A percentile compares a stretch with the other conserved stretches of the same genome.
Conservation (phyloP, 2,888 invertebrate species). For the Erebia epiphron region DNA sequence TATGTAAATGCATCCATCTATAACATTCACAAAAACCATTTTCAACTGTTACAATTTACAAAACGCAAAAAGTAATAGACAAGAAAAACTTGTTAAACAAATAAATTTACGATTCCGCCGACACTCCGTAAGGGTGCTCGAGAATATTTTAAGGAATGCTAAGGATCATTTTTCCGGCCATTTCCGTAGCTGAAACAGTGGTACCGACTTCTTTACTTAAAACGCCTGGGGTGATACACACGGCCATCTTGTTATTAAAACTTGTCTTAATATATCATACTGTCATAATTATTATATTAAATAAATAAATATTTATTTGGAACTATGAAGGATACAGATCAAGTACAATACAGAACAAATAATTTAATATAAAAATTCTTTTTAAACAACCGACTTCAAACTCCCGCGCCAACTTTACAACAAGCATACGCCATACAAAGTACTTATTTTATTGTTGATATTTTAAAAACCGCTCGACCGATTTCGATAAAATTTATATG, state of each 20-base stretch:
- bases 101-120: neutral
- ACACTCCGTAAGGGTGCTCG: slow-evolving; percentile 9
- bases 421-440: too few relatives aligned
- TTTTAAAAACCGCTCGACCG: too few relatives aligned
- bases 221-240: slow-evolving; percentile 16
- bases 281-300: too few relatives aligned
- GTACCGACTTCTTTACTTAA: slow-evolving; percentile 15
- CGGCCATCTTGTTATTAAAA: neutral
- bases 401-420: too few relatives aligned
- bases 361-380: too few relatives aligned
- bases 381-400: too few relatives aligned
- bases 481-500: too few relatives aligned
- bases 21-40: neutral
- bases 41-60: too few relatives aligned
- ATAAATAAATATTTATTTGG: too few relatives aligned
- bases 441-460: too few relatives aligned
- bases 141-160: slow-evolving; percentile 12
- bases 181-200: slow-evolving; percentile 23
- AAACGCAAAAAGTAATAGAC: slow-evolving; percentile 2
- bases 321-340: too few relatives aligned
- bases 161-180: slow-evolving; percentile 17
- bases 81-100: slow-evolving; percentile 10
- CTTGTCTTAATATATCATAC: neutral
- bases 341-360: too few relatives aligned
- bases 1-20: neutral